Evolutionary conservation across 2,888 invertebrate genomes (phyloP).

Genomic region (Drosophila recens): DNA sequence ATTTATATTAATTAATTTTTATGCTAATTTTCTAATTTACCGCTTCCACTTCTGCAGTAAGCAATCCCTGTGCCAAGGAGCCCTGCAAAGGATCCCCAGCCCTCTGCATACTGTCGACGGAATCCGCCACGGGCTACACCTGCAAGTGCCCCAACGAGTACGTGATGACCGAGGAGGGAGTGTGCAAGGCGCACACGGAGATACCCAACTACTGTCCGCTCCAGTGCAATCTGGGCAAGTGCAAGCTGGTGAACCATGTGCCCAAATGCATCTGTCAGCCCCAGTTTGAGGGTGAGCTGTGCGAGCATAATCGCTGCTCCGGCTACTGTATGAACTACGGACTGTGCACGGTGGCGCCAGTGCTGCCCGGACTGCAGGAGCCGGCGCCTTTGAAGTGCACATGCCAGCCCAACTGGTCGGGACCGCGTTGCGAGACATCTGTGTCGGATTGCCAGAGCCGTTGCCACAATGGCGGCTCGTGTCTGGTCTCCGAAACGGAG

Average conservation of each 20-base stretch:
- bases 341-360: conserved; percentile 86
- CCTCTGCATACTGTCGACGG: conserved; percentile 87
- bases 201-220: conserved; percentile 86
- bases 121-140: conserved; percentile 83
- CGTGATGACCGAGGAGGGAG: conserved; percentile 79
- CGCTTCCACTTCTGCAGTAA: conserved; percentile 72
- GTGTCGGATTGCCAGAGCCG: conserved; percentile 87
- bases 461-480: conserved; percentile 88
- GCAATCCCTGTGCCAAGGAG: conserved; percentile 87
- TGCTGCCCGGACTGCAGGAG: conserved; percentile 76
- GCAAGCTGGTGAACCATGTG: conserved; percentile 86
- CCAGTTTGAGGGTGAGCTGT: conserved; percentile 88
- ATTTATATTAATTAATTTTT: too few relatives aligned
- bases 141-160: conserved; percentile 88
- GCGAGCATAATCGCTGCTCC: conserved; percentile 90
- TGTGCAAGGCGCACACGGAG: conserved; percentile 81
- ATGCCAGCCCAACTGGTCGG: conserved; percentile 89
- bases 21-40: not conserved
- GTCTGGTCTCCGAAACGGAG: conserved; percentile 84
- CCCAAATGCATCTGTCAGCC: conserved; percentile 89
- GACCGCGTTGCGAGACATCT: conserved; percentile 88
- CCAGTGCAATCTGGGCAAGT: conserved; percentile 88
- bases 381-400: conserved; percentile 86
- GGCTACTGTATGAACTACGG: conserved; percentile 89
- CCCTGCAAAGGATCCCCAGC: conserved; percentile 88